Conservation (phyloP, 1,140 invertebrate genomes). For the Chymomyza costata region DNA sequence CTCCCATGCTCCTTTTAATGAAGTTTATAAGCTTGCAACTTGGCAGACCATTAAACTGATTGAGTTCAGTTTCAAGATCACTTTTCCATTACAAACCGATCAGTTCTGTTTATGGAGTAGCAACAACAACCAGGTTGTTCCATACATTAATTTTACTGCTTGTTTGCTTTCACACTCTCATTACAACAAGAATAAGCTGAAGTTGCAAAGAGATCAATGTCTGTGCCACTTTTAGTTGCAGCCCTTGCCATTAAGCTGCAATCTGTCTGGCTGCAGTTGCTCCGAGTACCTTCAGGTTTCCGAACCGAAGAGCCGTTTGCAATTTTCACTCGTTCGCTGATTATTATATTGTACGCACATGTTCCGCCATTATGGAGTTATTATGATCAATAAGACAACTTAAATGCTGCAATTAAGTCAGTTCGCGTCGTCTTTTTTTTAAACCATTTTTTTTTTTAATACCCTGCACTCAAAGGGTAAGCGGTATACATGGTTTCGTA, state of each 20-base stretch:
- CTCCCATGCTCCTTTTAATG: too few species aligned
- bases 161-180: constrained; percentile 70
- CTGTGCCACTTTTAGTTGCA: constrained; percentile 48
- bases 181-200: constrained; percentile 32
- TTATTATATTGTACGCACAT: constrained; percentile 74
- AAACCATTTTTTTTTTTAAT: too few species aligned
- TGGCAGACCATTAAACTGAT: constrained; percentile 68
- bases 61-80: constrained; percentile 58
- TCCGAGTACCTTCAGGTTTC: too few species aligned
- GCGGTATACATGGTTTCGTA: too few species aligned
- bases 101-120: constrained; percentile 34
- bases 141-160: constrained; percentile 66
- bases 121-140: too few species aligned
- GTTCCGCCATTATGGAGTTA: constrained; percentile 75
- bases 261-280: too few species aligned
- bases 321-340: constrained; percentile 67
- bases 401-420: constrained; percentile 75
- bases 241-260: constrained; percentile 19
- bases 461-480: too few species aligned
- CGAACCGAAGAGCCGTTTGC: constrained; percentile 55
- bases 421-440: constrained; percentile 29
- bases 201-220: constrained; percentile 7
- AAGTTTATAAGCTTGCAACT: constrained; percentile 47
- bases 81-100: constrained; percentile 71
- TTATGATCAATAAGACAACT: constrained; percentile 76